Conservation (phyloP, 2,113 vertebrate genomes). For the Anser cygnoides region DNA sequence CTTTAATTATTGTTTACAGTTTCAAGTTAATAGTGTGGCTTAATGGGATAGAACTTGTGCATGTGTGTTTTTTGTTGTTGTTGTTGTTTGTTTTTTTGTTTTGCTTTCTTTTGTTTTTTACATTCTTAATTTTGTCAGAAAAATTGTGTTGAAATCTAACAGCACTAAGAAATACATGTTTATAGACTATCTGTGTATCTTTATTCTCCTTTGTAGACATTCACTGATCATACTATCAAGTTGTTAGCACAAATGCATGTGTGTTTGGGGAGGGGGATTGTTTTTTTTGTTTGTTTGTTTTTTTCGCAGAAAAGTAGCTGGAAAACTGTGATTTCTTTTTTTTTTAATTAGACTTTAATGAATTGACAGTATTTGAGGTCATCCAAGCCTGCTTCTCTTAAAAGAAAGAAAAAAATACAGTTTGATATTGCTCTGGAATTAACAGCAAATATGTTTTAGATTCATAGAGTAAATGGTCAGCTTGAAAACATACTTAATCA, state of each 20-base stretch:
- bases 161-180: background rate
- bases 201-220: background rate
- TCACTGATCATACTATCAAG: background rate
- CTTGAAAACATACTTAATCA: background rate
- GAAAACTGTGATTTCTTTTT: background rate
- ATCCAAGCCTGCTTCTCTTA: background rate
- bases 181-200: slow-evolving; percentile 26
- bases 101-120: background rate
- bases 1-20: background rate
- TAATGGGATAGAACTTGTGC: background rate
- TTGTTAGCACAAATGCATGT: background rate
- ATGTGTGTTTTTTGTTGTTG: no score
- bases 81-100: no score
- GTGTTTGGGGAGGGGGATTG: no score
- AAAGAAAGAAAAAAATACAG: background rate
- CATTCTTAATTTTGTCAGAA: background rate
- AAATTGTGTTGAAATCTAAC: background rate
- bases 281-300: no score
- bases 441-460: background rate
- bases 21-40: background rate
- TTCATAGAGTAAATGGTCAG: background rate
- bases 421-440: background rate
- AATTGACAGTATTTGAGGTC: slow-evolving; percentile 6
- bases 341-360: background rate
- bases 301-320: background rate